These are phyloP conservation scores for Cephus pulcher DNA, from an alignment of 2,888 invertebrate genomes.

Conservation along the genomic window DNA sequence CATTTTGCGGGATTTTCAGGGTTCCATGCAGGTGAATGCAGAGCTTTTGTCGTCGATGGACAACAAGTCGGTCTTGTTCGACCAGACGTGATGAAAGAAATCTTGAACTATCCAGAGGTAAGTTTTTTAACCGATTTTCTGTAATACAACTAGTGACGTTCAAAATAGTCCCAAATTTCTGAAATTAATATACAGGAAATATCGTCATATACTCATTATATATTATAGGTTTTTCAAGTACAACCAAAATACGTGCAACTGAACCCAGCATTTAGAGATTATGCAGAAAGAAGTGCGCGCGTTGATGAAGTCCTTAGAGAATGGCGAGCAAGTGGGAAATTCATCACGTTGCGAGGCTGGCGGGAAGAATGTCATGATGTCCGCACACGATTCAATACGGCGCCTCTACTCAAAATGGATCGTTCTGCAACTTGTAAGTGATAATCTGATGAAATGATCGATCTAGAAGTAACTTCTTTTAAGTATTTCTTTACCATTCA, in stretches of 20 bases:
- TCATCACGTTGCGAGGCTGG: constrained; percentile 90
- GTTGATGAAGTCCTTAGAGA: constrained; percentile 84
- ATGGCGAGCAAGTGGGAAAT: constrained; percentile 79
- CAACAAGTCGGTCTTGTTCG: constrained; percentile 90
- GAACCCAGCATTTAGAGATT: constrained; percentile 89
- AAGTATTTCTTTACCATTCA: not conserved
- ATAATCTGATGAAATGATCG: not conserved
- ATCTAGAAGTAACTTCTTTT: not conserved
- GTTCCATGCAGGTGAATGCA: constrained; percentile 81
- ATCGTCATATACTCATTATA: not conserved
- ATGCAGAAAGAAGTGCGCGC: constrained; percentile 81
- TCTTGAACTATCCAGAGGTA: constrained; percentile 86
- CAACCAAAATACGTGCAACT: constrained; percentile 81
- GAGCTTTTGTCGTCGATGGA: constrained; percentile 89
- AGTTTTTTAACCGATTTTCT: constrained; percentile 31
- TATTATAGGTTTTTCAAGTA: constrained; percentile 76
- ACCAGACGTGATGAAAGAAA: constrained; percentile 84
- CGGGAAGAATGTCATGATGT: constrained; percentile 95
- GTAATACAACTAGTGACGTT: not conserved
- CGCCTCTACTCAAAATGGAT: constrained; percentile 83
- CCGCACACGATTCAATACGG: constrained; percentile 77
- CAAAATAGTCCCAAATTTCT: not conserved
- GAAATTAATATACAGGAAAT: not conserved
- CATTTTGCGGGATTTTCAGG: constrained; percentile 68
- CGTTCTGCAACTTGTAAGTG: constrained; percentile 86